Evolutionary conservation across 2,113 vertebrate species (phyloP).

Genomic region (Stomatorhinus ivindoensis): DNA sequence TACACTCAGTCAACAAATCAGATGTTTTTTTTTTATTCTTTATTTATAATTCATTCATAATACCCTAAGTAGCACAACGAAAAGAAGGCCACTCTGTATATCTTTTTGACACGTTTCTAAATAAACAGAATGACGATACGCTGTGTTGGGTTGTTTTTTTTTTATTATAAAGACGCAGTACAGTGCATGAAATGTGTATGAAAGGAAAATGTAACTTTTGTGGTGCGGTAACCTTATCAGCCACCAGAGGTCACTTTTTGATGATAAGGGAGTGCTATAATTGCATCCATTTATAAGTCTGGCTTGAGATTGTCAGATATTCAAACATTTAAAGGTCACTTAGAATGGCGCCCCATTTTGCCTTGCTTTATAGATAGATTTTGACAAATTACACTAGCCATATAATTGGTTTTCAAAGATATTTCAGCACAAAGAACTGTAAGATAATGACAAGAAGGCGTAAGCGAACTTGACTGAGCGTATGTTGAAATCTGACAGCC

Average conservation of each 20-base stretch:
- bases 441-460: not conserved
- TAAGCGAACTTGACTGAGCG: not conserved
- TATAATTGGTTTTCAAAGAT: not conserved
- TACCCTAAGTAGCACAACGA: not conserved
- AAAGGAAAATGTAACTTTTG: not conserved
- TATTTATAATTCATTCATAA: not conserved
- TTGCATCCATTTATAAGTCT: not conserved
- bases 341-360: not conserved
- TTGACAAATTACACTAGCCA: not conserved
- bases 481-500: not conserved
- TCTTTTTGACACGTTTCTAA: not conserved
- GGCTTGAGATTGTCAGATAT: not conserved
- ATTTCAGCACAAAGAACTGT: not conserved
- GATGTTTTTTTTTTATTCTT: not conserved
- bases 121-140: not conserved
- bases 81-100: not conserved
- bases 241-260: slow-evolving; percentile 4
- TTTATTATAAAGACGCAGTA: not conserved
- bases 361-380: not conserved
- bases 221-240: not conserved
- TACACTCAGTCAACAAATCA: not conserved
- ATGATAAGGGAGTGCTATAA: not conserved
- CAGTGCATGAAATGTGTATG: not conserved
- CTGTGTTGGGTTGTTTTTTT: not conserved
- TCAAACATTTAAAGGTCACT: not conserved